Conservation (phyloP, 2,797 vertebrate genomes). For the Dendrocincla fuliginosa region DNA sequence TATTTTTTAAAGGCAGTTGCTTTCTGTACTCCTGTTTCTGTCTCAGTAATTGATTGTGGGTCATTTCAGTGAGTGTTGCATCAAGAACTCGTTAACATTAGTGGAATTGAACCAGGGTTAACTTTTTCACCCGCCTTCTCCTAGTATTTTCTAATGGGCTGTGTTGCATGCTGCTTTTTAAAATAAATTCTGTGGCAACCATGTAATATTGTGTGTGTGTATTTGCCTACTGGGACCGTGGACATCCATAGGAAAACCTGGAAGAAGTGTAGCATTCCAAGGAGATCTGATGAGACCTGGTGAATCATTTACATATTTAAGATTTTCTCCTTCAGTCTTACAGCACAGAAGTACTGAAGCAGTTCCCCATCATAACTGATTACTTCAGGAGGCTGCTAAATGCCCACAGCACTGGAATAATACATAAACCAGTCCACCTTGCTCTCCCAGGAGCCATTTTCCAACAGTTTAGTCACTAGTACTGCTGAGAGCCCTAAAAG, state of each 20-base stretch:
- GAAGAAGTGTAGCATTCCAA: not conserved
- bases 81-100: not conserved
- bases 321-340: not conserved
- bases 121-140: not conserved
- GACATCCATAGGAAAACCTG: not conserved
- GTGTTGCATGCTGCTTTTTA: not conserved
- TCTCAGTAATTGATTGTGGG: not conserved
- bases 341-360: not conserved
- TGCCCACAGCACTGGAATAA: not conserved
- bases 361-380: not conserved
- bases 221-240: not conserved
- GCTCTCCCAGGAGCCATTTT: not conserved
- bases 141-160: not conserved
- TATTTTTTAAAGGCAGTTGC: not conserved
- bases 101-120: not conserved
- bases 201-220: not conserved
- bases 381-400: not conserved
- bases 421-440: not conserved
- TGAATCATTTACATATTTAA: not conserved
- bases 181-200: not conserved
- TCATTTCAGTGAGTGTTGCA: not conserved
- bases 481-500: not conserved
- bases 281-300: not conserved
- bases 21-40: not conserved
- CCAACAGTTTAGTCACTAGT: not conserved